Evolutionary conservation across 2,797 vertebrate species (phyloP).

Genomic region (Lutra lutra): DNA sequence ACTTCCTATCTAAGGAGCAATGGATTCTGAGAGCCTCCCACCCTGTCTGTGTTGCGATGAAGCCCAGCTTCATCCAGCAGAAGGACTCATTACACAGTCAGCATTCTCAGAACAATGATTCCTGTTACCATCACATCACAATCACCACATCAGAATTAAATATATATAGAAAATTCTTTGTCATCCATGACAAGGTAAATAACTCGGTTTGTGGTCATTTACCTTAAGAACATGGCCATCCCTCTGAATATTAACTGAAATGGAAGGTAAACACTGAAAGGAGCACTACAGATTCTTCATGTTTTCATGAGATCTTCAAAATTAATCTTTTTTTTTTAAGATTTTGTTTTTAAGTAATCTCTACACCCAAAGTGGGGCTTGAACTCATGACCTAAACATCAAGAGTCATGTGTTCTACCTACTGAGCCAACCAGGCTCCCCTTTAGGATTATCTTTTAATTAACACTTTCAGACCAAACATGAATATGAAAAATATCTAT

Average conservation of each 20-base stretch:
- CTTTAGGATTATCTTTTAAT: constrained; percentile 26
- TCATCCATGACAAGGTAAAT: background rate
- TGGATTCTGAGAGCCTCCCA: background rate
- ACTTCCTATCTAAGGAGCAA: background rate
- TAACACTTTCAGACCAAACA: background rate
- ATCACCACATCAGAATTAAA: background rate
- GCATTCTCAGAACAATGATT: constrained; percentile 1
- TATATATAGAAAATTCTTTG: background rate
- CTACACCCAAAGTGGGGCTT: background rate
- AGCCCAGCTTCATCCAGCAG: background rate
- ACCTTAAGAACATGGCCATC: background rate
- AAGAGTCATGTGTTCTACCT: background rate
- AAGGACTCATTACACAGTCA: background rate
- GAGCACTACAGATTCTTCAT: background rate
- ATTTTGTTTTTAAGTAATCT: background rate
- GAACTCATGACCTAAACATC: background rate
- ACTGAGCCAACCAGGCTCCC: background rate
- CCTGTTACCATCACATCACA: background rate
- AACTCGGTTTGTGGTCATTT: background rate
- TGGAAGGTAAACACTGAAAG: background rate
- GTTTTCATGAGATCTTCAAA: background rate
- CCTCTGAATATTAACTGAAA: constrained; percentile 17
- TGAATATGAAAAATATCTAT: constrained; percentile 29
- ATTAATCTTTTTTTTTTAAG: background rate
- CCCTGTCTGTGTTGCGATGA: background rate